These are phyloP conservation scores for Papilio xuthus DNA, from an alignment of 1,140 invertebrate genomes.

Conservation along the genomic window DNA sequence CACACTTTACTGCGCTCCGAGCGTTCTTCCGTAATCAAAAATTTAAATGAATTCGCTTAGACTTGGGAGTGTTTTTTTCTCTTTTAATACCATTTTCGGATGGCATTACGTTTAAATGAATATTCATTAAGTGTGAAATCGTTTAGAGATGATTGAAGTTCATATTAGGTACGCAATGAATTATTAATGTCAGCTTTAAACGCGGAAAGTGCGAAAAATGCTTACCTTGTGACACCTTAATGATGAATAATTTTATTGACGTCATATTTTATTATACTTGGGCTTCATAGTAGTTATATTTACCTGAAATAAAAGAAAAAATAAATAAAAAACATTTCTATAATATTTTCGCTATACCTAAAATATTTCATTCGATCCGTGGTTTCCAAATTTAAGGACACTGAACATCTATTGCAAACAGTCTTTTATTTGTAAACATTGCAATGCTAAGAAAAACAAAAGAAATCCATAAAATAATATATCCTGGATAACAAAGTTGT, in stretches of 20 bases:
- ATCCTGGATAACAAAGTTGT: not conserved
- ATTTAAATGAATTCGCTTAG: conserved; percentile 74
- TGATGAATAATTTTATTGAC: not conserved
- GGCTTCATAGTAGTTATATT: not conserved
- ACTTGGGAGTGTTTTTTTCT: conserved; percentile 66
- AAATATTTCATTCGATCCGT: too few relatives aligned
- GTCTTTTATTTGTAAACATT: not conserved
- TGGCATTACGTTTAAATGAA: conserved; percentile 78
- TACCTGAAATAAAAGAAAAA: conserved; percentile 25
- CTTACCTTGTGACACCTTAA: conserved; percentile 3
- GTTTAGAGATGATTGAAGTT: conserved; percentile 78
- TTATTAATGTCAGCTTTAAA: conserved; percentile 59
- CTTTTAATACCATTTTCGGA: conserved; percentile 73
- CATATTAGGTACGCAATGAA: conserved; percentile 73
- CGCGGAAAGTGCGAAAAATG: not conserved
- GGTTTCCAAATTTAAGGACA: too few relatives aligned
- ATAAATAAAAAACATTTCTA: not conserved
- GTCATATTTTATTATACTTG: not conserved
- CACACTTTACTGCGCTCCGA: conserved; percentile 51
- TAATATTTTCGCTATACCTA: too few relatives aligned
- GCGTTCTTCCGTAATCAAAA: conserved; percentile 74
- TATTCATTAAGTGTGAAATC: conserved; percentile 77
- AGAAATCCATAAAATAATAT: conserved; percentile 1
- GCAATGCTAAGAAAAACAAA: not conserved
- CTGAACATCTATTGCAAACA: too few relatives aligned